A percentile compares a stretch with the other conserved stretches of the same genome.
These are phyloP conservation scores for Fragum fragum DNA, from an alignment of 2,888 invertebrate species.

Conservation along the genomic window DNA sequence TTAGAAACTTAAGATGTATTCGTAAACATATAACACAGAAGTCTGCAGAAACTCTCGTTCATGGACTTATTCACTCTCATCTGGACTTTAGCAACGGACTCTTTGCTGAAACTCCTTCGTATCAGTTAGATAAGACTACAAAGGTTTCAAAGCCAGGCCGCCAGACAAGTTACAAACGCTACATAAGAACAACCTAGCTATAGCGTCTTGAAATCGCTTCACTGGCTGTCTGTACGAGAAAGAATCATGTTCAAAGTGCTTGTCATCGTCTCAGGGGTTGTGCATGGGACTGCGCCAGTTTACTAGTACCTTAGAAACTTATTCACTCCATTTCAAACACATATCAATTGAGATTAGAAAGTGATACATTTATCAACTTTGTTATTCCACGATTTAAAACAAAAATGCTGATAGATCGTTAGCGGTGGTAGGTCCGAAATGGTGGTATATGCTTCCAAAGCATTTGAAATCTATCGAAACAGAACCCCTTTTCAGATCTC, in stretches of 20 bases:
- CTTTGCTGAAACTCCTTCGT: conserved; percentile 18
- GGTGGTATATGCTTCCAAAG: neutral
- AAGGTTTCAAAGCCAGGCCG: conserved; percentile 35
- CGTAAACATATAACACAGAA: neutral
- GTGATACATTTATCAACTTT: neutral
- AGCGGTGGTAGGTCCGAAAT: neutral
- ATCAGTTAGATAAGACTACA: conserved; percentile 36
- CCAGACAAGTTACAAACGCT: conserved; percentile 29
- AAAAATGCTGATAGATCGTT: neutral
- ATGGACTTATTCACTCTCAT: conserved; percentile 29
- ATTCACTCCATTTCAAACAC: neutral
- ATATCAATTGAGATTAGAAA: neutral
- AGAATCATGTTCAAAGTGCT: conserved; percentile 48
- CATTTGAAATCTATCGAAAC: neutral
- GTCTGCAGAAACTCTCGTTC: conserved; percentile 21
- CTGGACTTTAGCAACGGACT: too few species aligned
- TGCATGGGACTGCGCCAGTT: neutral
- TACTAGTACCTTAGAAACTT: neutral
- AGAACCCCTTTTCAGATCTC: neutral
- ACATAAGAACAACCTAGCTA: conserved; percentile 25
- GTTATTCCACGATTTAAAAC: neutral
- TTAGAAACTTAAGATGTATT: conserved; percentile 20
- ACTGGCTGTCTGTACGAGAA: conserved; percentile 43
- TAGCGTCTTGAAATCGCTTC: conserved; percentile 37
- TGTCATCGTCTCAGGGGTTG: conserved; percentile 31